These are phyloP conservation scores for Patella ulyssiponensis DNA, from an alignment of 2,888 invertebrate genomes.

Conservation along the genomic window DNA sequence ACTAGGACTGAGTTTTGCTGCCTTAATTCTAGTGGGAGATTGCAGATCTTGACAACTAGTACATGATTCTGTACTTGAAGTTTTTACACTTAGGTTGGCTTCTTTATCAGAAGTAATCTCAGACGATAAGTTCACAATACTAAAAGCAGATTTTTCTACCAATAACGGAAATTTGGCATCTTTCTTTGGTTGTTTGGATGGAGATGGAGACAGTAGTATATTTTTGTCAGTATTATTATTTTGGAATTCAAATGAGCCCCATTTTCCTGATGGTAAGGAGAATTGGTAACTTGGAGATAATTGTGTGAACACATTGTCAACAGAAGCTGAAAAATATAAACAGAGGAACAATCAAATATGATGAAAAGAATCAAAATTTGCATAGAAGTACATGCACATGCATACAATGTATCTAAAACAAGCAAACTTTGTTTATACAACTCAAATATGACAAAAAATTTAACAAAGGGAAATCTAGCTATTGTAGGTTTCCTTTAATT, in stretches of 20 bases:
- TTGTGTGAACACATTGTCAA: slow-evolving; percentile 25
- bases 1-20: slow-evolving; percentile 22
- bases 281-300: slow-evolving; percentile 3
- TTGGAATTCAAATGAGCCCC: background rate
- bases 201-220: background rate
- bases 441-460: too few relatives aligned
- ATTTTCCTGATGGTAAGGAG: background rate
- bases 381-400: too few relatives aligned
- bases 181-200: slow-evolving; percentile 3
- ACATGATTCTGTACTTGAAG: slow-evolving; percentile 9
- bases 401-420: too few relatives aligned
- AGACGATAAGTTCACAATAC: too few relatives aligned
- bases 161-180: background rate
- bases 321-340: slow-evolving; percentile 19
- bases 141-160: too few relatives aligned
- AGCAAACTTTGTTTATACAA: too few relatives aligned
- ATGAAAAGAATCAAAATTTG: too few relatives aligned
- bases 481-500: too few relatives aligned
- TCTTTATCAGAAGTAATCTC: too few relatives aligned
- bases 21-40: slow-evolving; percentile 20
- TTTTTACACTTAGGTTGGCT: too few relatives aligned
- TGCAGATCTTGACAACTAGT: slow-evolving; percentile 17
- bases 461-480: too few relatives aligned
- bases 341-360: background rate
- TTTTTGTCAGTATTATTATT: background rate